Conservation (phyloP, 2,797 vertebrate genomes). For the Macropodus opercularis region DNA sequence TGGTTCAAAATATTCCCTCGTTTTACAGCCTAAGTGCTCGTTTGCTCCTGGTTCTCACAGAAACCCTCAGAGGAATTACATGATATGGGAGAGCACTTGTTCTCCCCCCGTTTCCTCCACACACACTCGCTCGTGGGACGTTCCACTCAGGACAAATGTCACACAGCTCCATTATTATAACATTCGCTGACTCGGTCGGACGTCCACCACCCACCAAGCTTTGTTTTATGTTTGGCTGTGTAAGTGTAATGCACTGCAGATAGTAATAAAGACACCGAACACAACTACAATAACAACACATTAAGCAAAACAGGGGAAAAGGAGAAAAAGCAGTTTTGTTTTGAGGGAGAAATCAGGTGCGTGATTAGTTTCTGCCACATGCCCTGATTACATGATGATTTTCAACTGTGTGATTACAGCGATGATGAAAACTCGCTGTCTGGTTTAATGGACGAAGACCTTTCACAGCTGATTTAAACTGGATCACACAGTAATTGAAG, state of each 20-base stretch:
- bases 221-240: slow-evolving; percentile 29
- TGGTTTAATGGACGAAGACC: background rate
- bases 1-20: slow-evolving; percentile 34
- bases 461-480: slow-evolving; percentile 6
- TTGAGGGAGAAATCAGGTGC: slow-evolving; percentile 35
- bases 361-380: slow-evolving; percentile 36
- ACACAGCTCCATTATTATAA: slow-evolving; percentile 48
- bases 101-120: slow-evolving; percentile 12
- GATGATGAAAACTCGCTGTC: slow-evolving; percentile 15
- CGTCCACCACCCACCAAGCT: slow-evolving; percentile 17
- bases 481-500: background rate
- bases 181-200: slow-evolving; percentile 43
- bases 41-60: slow-evolving; percentile 42
- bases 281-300: slow-evolving; percentile 5
- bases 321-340: slow-evolving; percentile 32
- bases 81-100: slow-evolving; percentile 25
- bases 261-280: slow-evolving; percentile 41
- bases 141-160: slow-evolving; percentile 31
- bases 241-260: slow-evolving; percentile 7
- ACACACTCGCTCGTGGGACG: background rate
- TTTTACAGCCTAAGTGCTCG: slow-evolving; percentile 46
- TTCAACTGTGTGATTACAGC: slow-evolving; percentile 35
- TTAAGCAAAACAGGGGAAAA: slow-evolving; percentile 5
- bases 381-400: slow-evolving; percentile 48
- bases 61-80: slow-evolving; percentile 42